Percentiles rank a stretch among this genome's conserved stretches.
phyloP scores from a whole-genome alignment of 2,888 invertebrate genomes.

The Caenorhabditis sp. region DNA sequence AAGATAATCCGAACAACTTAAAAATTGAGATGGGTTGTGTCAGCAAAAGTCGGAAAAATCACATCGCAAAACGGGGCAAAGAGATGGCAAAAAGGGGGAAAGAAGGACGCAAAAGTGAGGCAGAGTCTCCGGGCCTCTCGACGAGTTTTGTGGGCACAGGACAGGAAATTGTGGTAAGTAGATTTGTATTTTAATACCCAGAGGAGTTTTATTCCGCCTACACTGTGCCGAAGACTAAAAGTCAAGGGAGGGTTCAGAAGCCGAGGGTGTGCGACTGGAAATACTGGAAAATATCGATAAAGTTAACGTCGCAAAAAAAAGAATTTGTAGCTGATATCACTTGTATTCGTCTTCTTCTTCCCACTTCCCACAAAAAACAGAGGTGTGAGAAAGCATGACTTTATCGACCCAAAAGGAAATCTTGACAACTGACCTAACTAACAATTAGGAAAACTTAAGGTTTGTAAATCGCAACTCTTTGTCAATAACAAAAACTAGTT shows the following conservation, averaged over 20 bases:
- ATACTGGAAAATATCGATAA: not conserved
- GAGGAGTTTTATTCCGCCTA: constrained; percentile 46
- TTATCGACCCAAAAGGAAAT: too few relatives aligned
- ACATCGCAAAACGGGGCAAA: constrained; percentile 36
- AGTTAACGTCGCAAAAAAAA: not conserved
- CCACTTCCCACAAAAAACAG: too few relatives aligned
- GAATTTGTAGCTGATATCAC: not conserved
- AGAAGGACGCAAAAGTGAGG: constrained; percentile 21
- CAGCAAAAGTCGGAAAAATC: constrained; percentile 26
- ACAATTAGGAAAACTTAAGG: too few relatives aligned
- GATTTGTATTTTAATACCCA: constrained; percentile 68
- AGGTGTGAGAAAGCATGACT: too few relatives aligned
- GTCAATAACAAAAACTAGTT: too few relatives aligned
- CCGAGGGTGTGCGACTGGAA: not conserved
- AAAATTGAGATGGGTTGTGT: too few relatives aligned
- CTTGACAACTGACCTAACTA: too few relatives aligned
- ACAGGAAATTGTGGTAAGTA: constrained; percentile 64
- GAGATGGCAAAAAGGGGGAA: constrained; percentile 19
- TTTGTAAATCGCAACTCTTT: too few relatives aligned
- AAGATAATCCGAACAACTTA: too few relatives aligned
- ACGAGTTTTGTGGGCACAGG: constrained; percentile 42
- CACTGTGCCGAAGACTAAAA: constrained; percentile 8
- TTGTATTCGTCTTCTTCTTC: not conserved
- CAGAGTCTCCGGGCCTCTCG: constrained; percentile 4
- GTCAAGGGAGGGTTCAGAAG: not conserved